These are phyloP conservation scores for Eulemur rufifrons DNA, from an alignment of 2,113 vertebrate genomes.

Conservation along the genomic window DNA sequence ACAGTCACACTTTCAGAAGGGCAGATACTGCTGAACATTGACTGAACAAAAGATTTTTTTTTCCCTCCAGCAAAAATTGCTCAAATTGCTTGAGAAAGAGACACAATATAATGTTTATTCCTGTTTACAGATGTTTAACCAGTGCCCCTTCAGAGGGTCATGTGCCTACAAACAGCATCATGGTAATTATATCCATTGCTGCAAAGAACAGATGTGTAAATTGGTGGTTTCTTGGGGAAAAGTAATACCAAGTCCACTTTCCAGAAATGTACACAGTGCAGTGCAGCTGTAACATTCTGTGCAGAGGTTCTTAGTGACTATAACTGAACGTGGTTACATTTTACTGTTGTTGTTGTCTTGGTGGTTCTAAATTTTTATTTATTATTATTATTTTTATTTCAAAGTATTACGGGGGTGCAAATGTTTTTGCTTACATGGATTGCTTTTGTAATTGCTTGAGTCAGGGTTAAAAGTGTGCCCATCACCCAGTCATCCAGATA, in stretches of 20 bases:
- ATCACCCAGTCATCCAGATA: too few relatives aligned
- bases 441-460: too few relatives aligned
- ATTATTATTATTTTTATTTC: too few relatives aligned
- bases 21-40: background rate
- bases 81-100: slow-evolving; percentile 70
- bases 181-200: slow-evolving; percentile 73
- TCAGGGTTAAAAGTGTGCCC: too few relatives aligned
- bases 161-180: slow-evolving; percentile 63
- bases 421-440: too few relatives aligned
- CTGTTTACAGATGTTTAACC: slow-evolving; percentile 80
- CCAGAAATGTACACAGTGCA: slow-evolving; percentile 63
- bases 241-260: slow-evolving; percentile 74
- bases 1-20: slow-evolving; percentile 16
- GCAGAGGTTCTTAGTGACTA: background rate
- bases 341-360: too few relatives aligned
- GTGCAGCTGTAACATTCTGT: slow-evolving; percentile 61
- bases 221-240: slow-evolving; percentile 71
- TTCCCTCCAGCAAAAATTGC: slow-evolving; percentile 60
- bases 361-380: too few relatives aligned
- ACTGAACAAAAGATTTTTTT: slow-evolving; percentile 51
- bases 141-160: slow-evolving; percentile 69
- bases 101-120: slow-evolving; percentile 69
- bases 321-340: background rate
- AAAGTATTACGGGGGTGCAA: too few relatives aligned
- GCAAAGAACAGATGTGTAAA: slow-evolving; percentile 79